Evolutionary conservation across 2,797 vertebrate genomes (phyloP).

Genomic region (Phyllotis vaccarum): DNA sequence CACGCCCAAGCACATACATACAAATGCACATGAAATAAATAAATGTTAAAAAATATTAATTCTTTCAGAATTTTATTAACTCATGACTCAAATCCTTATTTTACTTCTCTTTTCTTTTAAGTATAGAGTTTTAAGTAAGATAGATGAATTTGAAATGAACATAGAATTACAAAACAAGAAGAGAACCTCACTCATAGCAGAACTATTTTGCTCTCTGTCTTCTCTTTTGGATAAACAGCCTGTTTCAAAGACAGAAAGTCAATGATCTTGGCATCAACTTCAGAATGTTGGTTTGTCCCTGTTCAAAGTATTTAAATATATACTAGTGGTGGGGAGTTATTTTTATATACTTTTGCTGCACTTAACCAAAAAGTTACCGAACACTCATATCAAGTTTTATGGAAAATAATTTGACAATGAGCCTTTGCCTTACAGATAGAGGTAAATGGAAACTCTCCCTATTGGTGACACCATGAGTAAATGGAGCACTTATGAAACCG

Average conservation of each 20-base stretch:
- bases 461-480: background rate
- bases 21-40: background rate
- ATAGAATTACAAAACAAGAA: background rate
- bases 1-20: background rate
- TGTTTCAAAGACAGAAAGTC: conserved; percentile 70
- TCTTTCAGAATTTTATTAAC: conserved; percentile 32
- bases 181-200: background rate
- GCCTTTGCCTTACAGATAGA: conserved; percentile 14
- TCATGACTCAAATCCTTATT: background rate
- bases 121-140: conserved; percentile 13
- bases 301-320: conserved; percentile 54
- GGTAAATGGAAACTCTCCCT: background rate
- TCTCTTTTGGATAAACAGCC: conserved; percentile 61
- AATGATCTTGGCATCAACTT: conserved; percentile 73
- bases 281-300: conserved; percentile 74
- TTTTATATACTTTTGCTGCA: conserved; percentile 84
- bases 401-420: conserved; percentile 78
- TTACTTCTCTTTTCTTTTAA: background rate
- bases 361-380: conserved; percentile 84
- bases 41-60: background rate
- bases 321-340: conserved; percentile 79
- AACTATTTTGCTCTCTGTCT: background rate
- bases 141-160: background rate
- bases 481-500: background rate
- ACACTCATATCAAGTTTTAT: conserved; percentile 85